A percentile compares a stretch with the other conserved stretches of the same genome.
Conservation (phyloP, 2,113 vertebrate species). For the Oreochromis niloticus region DNA sequence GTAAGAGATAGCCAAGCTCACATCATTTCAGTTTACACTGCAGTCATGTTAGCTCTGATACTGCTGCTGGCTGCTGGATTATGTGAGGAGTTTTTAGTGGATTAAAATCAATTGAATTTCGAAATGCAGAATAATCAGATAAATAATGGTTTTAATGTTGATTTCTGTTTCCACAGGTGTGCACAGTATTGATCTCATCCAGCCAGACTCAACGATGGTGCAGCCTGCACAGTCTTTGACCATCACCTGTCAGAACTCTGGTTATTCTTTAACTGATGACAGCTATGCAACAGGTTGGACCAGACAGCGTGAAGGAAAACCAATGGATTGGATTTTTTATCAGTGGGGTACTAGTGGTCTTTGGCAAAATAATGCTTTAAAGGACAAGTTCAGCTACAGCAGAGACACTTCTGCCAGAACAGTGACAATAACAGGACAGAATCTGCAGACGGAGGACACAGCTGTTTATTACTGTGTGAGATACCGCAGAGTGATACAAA, state of each 20-base stretch:
- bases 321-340: neutral
- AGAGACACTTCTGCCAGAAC: neutral
- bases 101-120: neutral
- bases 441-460: too few relatives aligned
- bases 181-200: neutral
- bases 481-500: neutral
- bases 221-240: neutral
- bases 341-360: rapidly evolving
- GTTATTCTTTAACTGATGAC: constrained; percentile 5
- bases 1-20: neutral
- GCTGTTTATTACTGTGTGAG: too few relatives aligned
- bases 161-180: neutral
- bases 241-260: constrained; percentile 9
- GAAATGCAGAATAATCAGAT: neutral
- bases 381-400: neutral
- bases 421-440: neutral
- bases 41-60: neutral
- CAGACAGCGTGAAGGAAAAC: constrained; percentile 13
- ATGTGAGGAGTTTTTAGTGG: rapidly evolving
- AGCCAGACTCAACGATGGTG: neutral
- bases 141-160: neutral
- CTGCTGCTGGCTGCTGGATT: neutral
- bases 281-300: constrained; percentile 25
- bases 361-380: neutral
- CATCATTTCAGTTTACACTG: neutral